Base-by-base conservation (phyloP, 2,888 invertebrate genomes). In the Drosophila pegasa region DNA sequence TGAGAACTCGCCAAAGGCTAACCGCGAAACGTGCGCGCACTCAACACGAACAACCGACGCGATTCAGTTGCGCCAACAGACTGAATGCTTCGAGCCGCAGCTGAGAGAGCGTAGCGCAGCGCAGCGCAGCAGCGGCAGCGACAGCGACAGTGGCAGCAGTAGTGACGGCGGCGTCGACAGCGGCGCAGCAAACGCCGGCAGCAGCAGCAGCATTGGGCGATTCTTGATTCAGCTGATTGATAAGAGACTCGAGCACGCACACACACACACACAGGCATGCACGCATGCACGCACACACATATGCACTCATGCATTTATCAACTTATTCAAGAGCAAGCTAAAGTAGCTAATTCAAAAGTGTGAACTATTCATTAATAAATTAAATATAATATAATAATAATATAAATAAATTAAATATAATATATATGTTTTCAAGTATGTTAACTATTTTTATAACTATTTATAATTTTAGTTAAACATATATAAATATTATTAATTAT, bases 41-140 rank as follows among this genome's bases (percentile, higher is more conserved):
- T 37, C 72, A 54, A 70, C 66, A 81, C 78, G 80, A 70, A 80
- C 71, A 75, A 80, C 81, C 80, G 77, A 75, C 79, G 72, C 86
- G 77, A 64, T 88, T 81, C 78, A 86, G 78, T 71, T 74, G 71
- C 83, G 80, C 62, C 81, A 85, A 80, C 88, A 78, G 79, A 90
- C 90, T 90, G 79, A 62, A 62, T 35, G 64, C 25, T 75, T 16
- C 41, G 55, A 33, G 35, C 16, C 22, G 35, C 48, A 25, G 60
- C 56, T 54, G 67, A 71, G 76, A 64, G 71, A 57, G 57, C 37
- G 56, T 25, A 69, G 40, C 71, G 62, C 60, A 52, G 62, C 67
- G 67, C 69, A 55, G 55, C 47, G 25, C 58, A 54, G 45, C 43
- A 27, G 9, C 56, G 38, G 37, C 61, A 14, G 1, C 35, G 50